Conservation (phyloP, 2,113 vertebrate species). For the Erinaceus europaeus region DNA sequence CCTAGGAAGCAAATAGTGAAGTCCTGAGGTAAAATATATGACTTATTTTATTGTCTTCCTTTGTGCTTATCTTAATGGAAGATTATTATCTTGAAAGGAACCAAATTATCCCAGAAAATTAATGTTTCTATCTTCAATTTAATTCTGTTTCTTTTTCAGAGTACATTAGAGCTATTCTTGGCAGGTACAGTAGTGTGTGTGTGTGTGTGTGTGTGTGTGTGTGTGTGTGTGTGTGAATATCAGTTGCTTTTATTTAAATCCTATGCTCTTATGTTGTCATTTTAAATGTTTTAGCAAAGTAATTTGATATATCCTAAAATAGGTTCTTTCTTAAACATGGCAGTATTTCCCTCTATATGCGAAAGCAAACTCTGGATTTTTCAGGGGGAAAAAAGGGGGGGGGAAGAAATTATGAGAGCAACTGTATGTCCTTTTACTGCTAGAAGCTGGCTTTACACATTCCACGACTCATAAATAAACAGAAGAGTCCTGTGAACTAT, state of each 20-base stretch:
- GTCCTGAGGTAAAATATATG: constrained; percentile 41
- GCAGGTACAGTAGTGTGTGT: neutral
- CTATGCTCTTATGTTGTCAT: constrained; percentile 16
- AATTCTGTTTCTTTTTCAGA: constrained; percentile 34
- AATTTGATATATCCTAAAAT: neutral
- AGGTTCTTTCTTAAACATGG: neutral
- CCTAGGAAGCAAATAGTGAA: constrained; percentile 26
- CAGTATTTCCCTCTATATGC: constrained; percentile 15
- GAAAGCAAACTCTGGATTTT: constrained; percentile 53
- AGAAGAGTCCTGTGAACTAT: constrained; percentile 80
- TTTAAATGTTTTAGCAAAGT: constrained; percentile 33
- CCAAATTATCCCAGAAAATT: constrained; percentile 39
- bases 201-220: neutral
- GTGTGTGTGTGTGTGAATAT: neutral
- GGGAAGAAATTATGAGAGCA: constrained; percentile 69
- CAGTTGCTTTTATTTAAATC: constrained; percentile 29
- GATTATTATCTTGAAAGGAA: constrained; percentile 55
- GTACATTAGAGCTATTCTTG: constrained; percentile 6
- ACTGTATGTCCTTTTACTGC: constrained; percentile 78
- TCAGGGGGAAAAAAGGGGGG: neutral
- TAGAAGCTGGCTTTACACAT: constrained; percentile 80
- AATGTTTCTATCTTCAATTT: constrained; percentile 50
- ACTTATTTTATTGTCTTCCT: constrained; percentile 35
- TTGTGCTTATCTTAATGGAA: constrained; percentile 34
- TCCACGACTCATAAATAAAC: constrained; percentile 76